Evolutionary conservation across 2,113 vertebrate genomes (phyloP).

Genomic region (Phaetusa simplex): DNA sequence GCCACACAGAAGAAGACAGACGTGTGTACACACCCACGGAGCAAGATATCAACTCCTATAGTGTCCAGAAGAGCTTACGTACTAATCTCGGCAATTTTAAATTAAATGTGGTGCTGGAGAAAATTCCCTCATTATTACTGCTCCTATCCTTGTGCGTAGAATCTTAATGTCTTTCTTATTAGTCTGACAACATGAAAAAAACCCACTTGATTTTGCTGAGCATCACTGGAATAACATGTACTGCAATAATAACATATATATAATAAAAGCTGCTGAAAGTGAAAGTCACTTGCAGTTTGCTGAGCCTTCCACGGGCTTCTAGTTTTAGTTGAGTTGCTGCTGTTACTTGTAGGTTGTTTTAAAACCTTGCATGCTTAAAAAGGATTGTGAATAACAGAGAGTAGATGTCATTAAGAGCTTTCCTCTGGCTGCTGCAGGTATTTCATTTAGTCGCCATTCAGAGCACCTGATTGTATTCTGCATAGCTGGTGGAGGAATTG

Average conservation of each 20-base stretch:
- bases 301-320: background rate
- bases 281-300: background rate
- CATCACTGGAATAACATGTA: background rate
- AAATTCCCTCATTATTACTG: slow-evolving; percentile 35
- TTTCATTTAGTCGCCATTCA: background rate
- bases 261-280: background rate
- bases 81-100: slow-evolving; percentile 32
- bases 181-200: background rate
- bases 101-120: slow-evolving; percentile 30
- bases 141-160: background rate
- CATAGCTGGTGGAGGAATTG: background rate
- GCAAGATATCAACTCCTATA: background rate
- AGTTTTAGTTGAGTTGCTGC: background rate
- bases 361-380: background rate
- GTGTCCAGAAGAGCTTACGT: background rate
- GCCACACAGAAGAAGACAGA: background rate
- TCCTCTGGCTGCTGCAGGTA: background rate
- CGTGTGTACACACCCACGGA: rapidly evolving
- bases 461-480: background rate
- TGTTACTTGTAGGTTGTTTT: background rate
- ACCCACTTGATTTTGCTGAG: slow-evolving; percentile 15
- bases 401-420: background rate
- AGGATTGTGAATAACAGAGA: background rate
- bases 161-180: slow-evolving; percentile 48
- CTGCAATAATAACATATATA: background rate